Base-by-base conservation (phyloP, 2,888 invertebrate species). In the Bembecia ichneumoniformis region DNA sequence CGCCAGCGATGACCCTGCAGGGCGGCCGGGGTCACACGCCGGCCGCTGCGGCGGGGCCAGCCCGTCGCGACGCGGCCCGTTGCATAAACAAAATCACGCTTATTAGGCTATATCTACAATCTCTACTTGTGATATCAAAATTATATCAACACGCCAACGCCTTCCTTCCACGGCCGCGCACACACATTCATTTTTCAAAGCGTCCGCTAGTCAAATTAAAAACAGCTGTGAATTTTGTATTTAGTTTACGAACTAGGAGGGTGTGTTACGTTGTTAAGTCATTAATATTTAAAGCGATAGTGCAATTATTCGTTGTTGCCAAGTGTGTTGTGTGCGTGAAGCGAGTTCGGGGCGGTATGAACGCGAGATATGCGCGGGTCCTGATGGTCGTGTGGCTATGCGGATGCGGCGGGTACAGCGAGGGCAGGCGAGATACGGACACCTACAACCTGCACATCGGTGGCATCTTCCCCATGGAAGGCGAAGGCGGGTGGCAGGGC, bases 401-500 rank as follows among this genome's bases (percentile, higher is more conserved):
- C 59, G 76, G 74, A 45, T 67, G 71, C 48, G 72, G 73, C 52
- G 62, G 71, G 54, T 70, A 65, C 63, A 71, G 83, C 59, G 83
- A 82, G 57, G 80, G 77, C 13, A 75, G 86, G 53, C 87, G 89
- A 46, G 90, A 90, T 61, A 92, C 94, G 81, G 94, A 95, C 68
- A 89, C 90, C 62, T 92, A 94, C 82, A 94, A 95, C 68, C 87
- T 98, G 64, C 96, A 98, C 82, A 96, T 98, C 77, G 99, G 98
- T 50, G 99, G 97, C 49, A 98, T 99, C 70, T 99, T 99, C 82
- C 99, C 99, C 40, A 98, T 99, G 89, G 93, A 91, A 51, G 98
- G 97, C 47, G 94, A 96, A 70, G 96, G 97, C 48, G 98, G 98
- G 63, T 99, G 98, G 98, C 97, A 98, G 71, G 99, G 99, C 35